Percentiles rank a stretch among this genome's conserved stretches.
These are phyloP conservation scores for Graphium colonna DNA, from an alignment of 2,888 invertebrate species.

Conservation along the genomic window DNA sequence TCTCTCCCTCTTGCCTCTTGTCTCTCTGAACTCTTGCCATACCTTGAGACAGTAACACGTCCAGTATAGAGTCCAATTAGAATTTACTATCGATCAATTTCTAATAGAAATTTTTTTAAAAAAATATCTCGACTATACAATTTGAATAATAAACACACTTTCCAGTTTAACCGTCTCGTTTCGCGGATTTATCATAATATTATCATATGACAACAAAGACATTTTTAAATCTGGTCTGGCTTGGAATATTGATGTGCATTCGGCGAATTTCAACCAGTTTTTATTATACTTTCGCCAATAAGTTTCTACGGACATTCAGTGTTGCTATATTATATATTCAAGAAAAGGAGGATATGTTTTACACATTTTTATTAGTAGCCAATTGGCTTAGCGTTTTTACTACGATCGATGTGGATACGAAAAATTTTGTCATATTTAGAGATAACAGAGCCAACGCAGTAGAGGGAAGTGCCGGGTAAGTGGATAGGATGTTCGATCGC, in stretches of 20 bases:
- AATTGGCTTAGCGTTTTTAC: too few relatives aligned
- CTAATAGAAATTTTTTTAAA: background rate
- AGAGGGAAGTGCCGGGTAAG: slow-evolving; percentile 28
- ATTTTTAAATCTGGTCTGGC: background rate
- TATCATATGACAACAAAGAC: background rate
- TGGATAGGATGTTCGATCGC: slow-evolving; percentile 45
- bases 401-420: too few relatives aligned
- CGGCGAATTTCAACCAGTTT: background rate
- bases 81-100: too few relatives aligned
- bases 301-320: background rate
- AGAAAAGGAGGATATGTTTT: too few relatives aligned
- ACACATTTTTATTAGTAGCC: too few relatives aligned
- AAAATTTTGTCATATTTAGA: slow-evolving; percentile 8
- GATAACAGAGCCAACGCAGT: slow-evolving; percentile 4
- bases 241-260: background rate
- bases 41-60: too few relatives aligned
- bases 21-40: too few relatives aligned
- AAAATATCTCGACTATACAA: background rate
- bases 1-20: too few relatives aligned
- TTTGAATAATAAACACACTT: background rate
- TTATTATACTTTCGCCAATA: slow-evolving; percentile 11
- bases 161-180: background rate
- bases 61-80: too few relatives aligned
- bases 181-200: background rate
- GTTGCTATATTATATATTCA: background rate